phyloP scores from a whole-genome alignment of 2,888 invertebrate species.

The Eledona agricola region DNA sequence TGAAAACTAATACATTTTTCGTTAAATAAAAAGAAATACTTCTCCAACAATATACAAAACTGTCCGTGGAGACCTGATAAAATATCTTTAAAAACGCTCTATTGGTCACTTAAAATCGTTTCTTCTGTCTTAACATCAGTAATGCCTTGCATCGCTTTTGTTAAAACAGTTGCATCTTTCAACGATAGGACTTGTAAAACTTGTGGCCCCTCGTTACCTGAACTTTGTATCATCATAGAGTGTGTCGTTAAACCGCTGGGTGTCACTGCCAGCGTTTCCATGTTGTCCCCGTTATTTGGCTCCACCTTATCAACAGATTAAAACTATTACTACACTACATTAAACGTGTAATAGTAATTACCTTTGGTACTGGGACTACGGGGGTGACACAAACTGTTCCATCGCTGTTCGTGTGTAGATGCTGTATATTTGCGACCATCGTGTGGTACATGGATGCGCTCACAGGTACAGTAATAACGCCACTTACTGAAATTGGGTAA shows the following conservation, averaged over 20 bases:
- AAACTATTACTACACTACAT: no score
- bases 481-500: conserved; percentile 86
- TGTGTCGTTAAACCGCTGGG: conserved; percentile 75
- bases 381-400: conserved; percentile 86
- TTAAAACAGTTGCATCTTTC: conserved; percentile 83
- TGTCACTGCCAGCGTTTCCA: conserved; percentile 78
- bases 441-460: conserved; percentile 96
- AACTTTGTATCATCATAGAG: conserved; percentile 83
- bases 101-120: conserved; percentile 66
- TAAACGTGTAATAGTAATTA: no score
- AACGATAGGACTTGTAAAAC: conserved; percentile 85
- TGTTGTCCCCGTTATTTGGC: conserved; percentile 73
- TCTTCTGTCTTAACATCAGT: conserved; percentile 79
- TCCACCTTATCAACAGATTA: conserved; percentile 69
- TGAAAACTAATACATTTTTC: no score
- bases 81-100: conserved; percentile 41
- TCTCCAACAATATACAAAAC: no score
- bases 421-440: conserved; percentile 90
- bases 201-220: conserved; percentile 77
- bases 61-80: no score
- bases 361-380: conserved; percentile 79
- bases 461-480: conserved; percentile 95
- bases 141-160: conserved; percentile 79
- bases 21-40: no score
- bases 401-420: conserved; percentile 75